Evolutionary conservation across 2,888 invertebrate genomes (phyloP).

Genomic region (Thereva unica): DNA sequence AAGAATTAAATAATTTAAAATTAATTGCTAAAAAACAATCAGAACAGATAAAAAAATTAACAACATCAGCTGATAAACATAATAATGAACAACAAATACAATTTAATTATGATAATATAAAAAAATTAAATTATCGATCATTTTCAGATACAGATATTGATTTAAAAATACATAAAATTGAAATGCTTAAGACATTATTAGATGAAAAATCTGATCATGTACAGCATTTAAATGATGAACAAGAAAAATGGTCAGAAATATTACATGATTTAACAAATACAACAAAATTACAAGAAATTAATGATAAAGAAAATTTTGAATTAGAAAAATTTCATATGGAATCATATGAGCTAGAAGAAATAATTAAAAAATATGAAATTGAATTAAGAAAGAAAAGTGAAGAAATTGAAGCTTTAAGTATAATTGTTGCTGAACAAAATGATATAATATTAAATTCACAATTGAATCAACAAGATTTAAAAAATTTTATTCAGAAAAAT

Average conservation of each 20-base stretch:
- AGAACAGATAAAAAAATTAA: constrained; percentile 1
- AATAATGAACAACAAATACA: not conserved
- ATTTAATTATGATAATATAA: not conserved
- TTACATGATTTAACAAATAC: constrained; percentile 44
- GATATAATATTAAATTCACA: too few relatives aligned
- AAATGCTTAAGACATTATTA: constrained; percentile 47
- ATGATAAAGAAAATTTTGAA: not conserved
- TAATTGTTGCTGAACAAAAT: too few relatives aligned
- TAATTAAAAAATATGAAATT: not conserved
- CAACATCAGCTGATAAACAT: not conserved
- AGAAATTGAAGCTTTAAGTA: too few relatives aligned
- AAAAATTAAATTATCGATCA: not conserved
- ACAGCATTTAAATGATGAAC: constrained; percentile 47
- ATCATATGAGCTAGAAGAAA: not conserved
- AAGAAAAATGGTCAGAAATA: constrained; percentile 51
- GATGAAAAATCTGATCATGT: constrained; percentile 50
- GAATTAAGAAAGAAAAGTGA: not conserved
- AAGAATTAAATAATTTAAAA: constrained; percentile 3
- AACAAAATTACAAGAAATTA: not conserved
- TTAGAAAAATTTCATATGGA: not conserved
- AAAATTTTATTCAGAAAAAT: too few relatives aligned
- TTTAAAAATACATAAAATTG: constrained; percentile 38
- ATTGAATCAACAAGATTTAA: too few relatives aligned
- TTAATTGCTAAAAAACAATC: constrained; percentile 10
- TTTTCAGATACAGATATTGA: not conserved